A percentile compares a stretch with the other conserved stretches of the same genome.
Conservation (phyloP, 2,113 vertebrate genomes). For the Zeus faber region DNA sequence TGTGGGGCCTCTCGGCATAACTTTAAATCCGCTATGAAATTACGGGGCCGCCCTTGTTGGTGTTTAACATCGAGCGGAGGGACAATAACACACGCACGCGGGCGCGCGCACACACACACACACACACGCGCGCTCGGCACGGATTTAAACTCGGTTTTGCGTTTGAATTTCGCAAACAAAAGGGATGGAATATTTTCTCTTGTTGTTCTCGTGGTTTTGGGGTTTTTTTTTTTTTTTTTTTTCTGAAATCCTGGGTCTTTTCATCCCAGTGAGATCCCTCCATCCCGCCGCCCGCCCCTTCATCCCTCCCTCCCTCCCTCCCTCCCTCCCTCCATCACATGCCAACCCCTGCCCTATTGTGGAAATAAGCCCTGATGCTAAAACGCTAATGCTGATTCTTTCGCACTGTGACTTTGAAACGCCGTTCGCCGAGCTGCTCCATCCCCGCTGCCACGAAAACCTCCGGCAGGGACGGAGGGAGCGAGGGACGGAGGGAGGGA, state of each 20-base stretch:
- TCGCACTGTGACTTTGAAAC: constrained; percentile 52
- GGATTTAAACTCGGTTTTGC: too few relatives aligned
- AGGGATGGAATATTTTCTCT: constrained; percentile 36
- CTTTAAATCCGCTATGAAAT: constrained; percentile 30
- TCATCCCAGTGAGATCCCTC: constrained; percentile 56
- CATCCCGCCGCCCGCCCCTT: too few relatives aligned
- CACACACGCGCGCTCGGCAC: too few relatives aligned
- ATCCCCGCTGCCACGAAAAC: constrained; percentile 25
- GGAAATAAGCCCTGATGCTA: constrained; percentile 55
- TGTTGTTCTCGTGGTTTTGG: constrained; percentile 37
- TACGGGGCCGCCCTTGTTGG: constrained; percentile 22
- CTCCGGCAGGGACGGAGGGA: constrained; percentile 3
- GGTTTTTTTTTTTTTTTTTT: constrained; percentile 36
- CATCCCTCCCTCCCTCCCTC: background rate
- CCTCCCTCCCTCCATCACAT: constrained; percentile 31
- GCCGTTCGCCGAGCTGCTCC: constrained; percentile 22
- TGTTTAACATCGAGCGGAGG: constrained; percentile 16
- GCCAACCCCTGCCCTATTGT: constrained; percentile 62
- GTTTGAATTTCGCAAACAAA: constrained; percentile 33
- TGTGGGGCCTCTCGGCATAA: constrained; percentile 41
- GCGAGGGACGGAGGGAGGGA: background rate
- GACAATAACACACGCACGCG: constrained; percentile 26
- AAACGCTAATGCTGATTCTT: constrained; percentile 46
- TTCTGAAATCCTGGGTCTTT: constrained; percentile 53
- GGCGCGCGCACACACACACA: too few relatives aligned